Evolutionary conservation across 2,797 vertebrate species (phyloP).

Genomic region (Hydrolagus colliei): DNA sequence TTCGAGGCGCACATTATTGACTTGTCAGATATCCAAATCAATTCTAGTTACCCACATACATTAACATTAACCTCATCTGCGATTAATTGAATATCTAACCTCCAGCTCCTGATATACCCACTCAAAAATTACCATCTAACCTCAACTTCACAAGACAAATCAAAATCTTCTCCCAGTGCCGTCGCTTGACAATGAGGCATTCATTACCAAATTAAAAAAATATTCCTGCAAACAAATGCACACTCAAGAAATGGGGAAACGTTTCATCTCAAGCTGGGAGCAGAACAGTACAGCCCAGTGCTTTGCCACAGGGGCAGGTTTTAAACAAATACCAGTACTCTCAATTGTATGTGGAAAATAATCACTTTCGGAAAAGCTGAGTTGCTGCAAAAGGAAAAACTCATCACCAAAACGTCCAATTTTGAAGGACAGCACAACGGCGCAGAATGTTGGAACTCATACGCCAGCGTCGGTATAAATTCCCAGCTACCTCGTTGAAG

Average conservation of each 20-base stretch:
- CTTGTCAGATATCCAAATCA: too few relatives aligned
- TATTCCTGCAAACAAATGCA: background rate
- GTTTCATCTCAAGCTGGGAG: background rate
- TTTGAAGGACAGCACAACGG: background rate
- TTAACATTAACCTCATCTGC: background rate
- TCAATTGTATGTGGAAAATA: background rate
- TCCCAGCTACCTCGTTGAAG: too few relatives aligned
- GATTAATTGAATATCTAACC: background rate
- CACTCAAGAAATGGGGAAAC: background rate
- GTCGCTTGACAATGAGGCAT: background rate
- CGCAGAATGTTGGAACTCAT: too few relatives aligned
- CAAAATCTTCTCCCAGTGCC: too few relatives aligned
- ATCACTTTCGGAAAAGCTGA: background rate
- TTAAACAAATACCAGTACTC: background rate
- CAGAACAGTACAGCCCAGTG: background rate
- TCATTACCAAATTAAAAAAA: background rate
- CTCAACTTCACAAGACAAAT: background rate
- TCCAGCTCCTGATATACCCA: background rate
- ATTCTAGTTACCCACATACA: too few relatives aligned
- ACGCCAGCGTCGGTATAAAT: too few relatives aligned
- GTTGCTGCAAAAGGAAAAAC: background rate
- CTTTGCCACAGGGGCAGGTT: too few relatives aligned
- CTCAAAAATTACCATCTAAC: background rate
- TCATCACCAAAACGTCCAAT: background rate
- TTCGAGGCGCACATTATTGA: too few relatives aligned